Conservation (phyloP, 2,797 vertebrate species). For the Periparus ater region DNA sequence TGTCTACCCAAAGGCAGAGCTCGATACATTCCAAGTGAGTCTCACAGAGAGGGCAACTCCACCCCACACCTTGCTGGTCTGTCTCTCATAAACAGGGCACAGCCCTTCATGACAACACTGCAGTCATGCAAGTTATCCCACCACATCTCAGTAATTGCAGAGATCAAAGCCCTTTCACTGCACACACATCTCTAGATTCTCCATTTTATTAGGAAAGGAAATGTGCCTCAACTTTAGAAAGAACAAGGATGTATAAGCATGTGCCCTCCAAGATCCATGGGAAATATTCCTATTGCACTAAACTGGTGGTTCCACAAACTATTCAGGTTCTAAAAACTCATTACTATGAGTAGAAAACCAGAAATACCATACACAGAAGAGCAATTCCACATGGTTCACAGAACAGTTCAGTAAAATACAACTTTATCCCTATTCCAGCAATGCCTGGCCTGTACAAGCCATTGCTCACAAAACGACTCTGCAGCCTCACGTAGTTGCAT, state of each 20-base stretch:
- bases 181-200: not conserved
- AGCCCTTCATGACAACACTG: not conserved
- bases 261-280: not conserved
- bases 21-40: fast-evolving
- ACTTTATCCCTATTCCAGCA: not conserved
- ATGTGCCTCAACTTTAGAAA: not conserved
- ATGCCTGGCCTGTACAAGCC: not conserved
- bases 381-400: not conserved
- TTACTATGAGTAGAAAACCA: not conserved
- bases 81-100: not conserved
- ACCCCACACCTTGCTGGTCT: not conserved
- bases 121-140: not conserved
- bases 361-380: not conserved
- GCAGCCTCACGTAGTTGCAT: fast-evolving
- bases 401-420: not conserved
- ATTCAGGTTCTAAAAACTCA: not conserved
- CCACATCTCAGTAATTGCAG: fast-evolving
- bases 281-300: not conserved
- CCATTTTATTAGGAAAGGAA: not conserved
- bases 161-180: not conserved
- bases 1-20: not conserved
- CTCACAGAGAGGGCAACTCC: not conserved
- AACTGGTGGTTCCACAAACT: not conserved
- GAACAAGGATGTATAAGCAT: not conserved
- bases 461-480: fast-evolving